Evolutionary conservation across 2,797 vertebrate species (phyloP), one percentile per base, ranked within the genome.

Genomic region (Sebastes miniatus): DNA sequence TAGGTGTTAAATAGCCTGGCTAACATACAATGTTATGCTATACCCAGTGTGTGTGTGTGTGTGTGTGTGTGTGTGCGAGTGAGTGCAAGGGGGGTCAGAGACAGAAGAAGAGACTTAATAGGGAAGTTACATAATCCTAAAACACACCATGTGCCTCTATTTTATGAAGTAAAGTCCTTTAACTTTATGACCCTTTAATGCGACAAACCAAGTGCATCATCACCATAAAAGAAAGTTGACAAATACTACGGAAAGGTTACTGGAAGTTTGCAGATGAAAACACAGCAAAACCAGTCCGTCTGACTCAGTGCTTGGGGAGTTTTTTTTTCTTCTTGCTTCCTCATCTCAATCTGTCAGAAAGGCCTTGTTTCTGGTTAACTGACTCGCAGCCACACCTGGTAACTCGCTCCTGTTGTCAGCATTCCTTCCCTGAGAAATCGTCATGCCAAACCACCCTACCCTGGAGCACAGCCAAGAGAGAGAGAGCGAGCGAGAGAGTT

Each of bases 331-430:
- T 59, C 76, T 70, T 29, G 86, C 72, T 88, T 88, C 88, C 83
- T 88, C 83, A 82, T 92, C 86, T 82, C 74, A 75, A 66, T 89
- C 88, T 89, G 89, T 92, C 93, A 92, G 80, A 91, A 76, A 95
- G 83, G 65, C 83, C 94, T 95, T 92, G 94, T 96, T 96, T 96
- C 95, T 95, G 93, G 92, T 94, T 94, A 94, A 95, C 92, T 93
- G 94, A 95, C 94, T 96, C 83, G 82, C 89, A 89, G 95, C 95
- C 93, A 93, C 96, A 97, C 97, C 97, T 97, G 95, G 96, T 94
- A 96, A 96, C 95, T 90, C 91, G 83, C 88, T 96, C 93, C 90
- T 95, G 93, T 90, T 90, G 91, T 95, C 92, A 95, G 92, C 93
- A 95, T 96, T 98, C 95, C 92, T 96, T 93, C 84, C 87, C 91